Base-by-base conservation (phyloP, 2,113 vertebrate species). In the Myotis lucifugus region DNA sequence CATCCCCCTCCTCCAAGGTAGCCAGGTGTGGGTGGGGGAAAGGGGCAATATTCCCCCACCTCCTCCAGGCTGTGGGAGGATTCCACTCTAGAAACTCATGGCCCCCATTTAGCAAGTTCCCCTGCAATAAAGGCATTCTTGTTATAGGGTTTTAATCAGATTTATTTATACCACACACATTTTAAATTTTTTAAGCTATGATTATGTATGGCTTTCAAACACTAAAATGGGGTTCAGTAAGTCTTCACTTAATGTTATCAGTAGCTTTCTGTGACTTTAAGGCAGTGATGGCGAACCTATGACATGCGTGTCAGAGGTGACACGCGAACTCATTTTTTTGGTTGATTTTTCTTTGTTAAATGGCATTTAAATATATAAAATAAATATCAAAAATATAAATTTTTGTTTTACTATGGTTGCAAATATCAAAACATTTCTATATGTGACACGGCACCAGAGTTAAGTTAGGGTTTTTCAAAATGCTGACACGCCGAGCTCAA, bases 151-250 rank as follows among this genome's bases (percentile, higher is more conserved):
- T 89, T 91, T 88, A 61, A 69, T 74, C 42, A 85, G 27, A 37
- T 73, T 78, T 94, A 66, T 64, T 90, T 85, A 78, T 19, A 46
- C 27, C 32, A 87, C 21, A 21, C 13, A 77, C 52, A 14, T 70
- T 93, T 85, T 70, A 2, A 77, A 88, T 15, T 85, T 78, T 89
- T 94, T 89, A 54, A 89, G 40, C 34, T 84, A 83, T 18, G 54
- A 78, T 69, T 76, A 70, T 85, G 29, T 85, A 54, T 77, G n/a
- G 23, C 46, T 95, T 88, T 78, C 48, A 74, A 76, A 93, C 29
- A 88, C 86, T 73, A 67, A 88, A 93, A 77, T 84, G 29, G n/a
- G 52, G n/a, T 79, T 56, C 50, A 78, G 48, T 78, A 56, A 79
- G 50, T 25, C 32, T 13, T 79, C 77, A 74, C 70, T 73, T 73